Conservation (phyloP, 2,888 invertebrate genomes). For the Pollenia amentaria region DNA sequence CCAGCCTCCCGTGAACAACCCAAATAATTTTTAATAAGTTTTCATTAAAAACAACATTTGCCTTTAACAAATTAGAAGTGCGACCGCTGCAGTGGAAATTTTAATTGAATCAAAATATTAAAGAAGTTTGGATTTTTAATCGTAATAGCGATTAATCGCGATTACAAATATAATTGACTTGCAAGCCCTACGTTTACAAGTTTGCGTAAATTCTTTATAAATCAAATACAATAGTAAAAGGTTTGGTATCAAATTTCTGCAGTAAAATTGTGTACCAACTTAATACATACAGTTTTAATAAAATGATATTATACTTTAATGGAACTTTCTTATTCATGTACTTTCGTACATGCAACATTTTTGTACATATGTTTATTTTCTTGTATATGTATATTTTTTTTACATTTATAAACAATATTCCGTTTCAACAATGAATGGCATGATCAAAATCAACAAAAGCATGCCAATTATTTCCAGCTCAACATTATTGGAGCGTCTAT, state of each 20-base stretch:
- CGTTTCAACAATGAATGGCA: slow-evolving; percentile 44
- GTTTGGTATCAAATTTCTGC: neutral
- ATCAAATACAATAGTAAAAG: too few relatives aligned
- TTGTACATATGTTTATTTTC: neutral
- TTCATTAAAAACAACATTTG: too few relatives aligned
- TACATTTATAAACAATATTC: neutral
- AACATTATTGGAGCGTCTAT: slow-evolving; percentile 58
- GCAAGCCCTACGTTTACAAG: too few relatives aligned
- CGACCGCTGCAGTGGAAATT: too few relatives aligned
- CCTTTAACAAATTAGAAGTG: too few relatives aligned
- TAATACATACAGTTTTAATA: slow-evolving; percentile 21
- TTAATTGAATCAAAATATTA: too few relatives aligned
- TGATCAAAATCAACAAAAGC: slow-evolving; percentile 54
- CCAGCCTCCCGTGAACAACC: too few relatives aligned
- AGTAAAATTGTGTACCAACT: neutral
- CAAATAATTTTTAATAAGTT: too few relatives aligned
- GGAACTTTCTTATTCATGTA: slow-evolving; percentile 56
- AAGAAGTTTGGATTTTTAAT: too few relatives aligned
- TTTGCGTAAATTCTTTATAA: too few relatives aligned
- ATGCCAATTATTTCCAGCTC: slow-evolving; percentile 57
- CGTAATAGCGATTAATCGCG: too few relatives aligned
- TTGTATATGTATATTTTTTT: slow-evolving; percentile 5
- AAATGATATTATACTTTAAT: slow-evolving; percentile 29
- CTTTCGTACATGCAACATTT: slow-evolving; percentile 39
- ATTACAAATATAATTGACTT: too few relatives aligned